Evolutionary conservation across 2,113 vertebrate genomes (phyloP), one percentile per base, ranked within the genome.

Genomic region (Oryzias woworae): DNA sequence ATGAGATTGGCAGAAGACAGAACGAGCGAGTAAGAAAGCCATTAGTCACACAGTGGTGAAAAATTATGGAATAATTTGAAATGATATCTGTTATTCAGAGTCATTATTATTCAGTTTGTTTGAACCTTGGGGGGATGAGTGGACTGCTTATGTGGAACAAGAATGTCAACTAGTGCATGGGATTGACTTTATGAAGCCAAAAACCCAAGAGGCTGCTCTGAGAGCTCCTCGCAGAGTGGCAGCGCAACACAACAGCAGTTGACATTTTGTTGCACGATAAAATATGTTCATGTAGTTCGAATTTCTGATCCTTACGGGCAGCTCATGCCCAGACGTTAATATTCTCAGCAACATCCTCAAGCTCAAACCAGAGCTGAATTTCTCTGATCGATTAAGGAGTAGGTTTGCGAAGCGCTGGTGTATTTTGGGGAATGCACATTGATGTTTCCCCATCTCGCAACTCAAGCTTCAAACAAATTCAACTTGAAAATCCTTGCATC

Each of bases 11-110:
- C 66, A 48, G 65, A 75, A 82, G 68, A 82, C 67, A 56, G 60
- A 81, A 75, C 75, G 82, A 69, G 84, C 66, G 67, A 78, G 84
- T 66, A 70, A 78, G 67, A 73, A 86, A 77, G 75, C 83, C 76
- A 89, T 92, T 92, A 89, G 88, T 87, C 79, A 88, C 69, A 77
- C 88, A 90, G 90, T 89, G 88, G 77, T 70, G 65, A 62, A 68
- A 87, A 87, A 89, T 90, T 88, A 88, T 71, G 73, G 85, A 89
- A 87, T 88, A 52, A 90, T 91, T 90, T 84, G 61, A 77, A 89
- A 90, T 88, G 85, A 80, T 87, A 87, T 91, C 83, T 83, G 77
- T 71, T 69, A 60, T 81, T 85, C 56, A 69, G 72, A 81, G 72
- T 68, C 69, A 75, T 83, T 82, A 84, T 87, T 87, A 80, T 83